phyloP scores from a whole-genome alignment of 2,888 invertebrate genomes.

The Andrena flavipes region DNA sequence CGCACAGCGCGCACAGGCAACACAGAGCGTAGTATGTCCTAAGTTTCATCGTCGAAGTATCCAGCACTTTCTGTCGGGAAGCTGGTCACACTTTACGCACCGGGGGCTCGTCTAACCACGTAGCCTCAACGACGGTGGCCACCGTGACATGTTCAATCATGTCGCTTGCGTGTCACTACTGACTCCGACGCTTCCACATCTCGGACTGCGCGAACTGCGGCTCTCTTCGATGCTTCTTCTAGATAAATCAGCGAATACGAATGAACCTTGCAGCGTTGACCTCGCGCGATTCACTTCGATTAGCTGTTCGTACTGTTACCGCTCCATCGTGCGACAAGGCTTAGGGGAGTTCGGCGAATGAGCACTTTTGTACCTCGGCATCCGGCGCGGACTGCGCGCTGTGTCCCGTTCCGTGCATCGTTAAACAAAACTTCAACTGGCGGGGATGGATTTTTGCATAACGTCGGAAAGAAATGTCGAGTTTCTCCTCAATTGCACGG shows the following conservation, averaged over 20 bases:
- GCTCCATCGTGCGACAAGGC: conserved; percentile 17
- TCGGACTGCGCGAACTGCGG: background rate
- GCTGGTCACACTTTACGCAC: conserved; percentile 18
- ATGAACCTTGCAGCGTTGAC: background rate
- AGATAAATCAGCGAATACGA: background rate
- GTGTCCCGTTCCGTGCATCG: conserved; percentile 59
- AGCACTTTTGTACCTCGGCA: conserved; percentile 34
- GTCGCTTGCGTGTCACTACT: background rate
- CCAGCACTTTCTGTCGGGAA: conserved; percentile 2
- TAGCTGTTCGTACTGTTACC: background rate
- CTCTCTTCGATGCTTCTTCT: background rate
- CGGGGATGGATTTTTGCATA: conserved; percentile 81
- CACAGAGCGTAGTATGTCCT: conserved; percentile 33
- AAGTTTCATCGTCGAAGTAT: conserved; percentile 40
- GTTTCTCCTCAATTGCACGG: conserved; percentile 82
- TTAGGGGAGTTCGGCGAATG: background rate
- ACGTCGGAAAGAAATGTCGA: conserved; percentile 81
- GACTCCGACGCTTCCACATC: background rate
- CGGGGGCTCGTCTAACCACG: conserved; percentile 5
- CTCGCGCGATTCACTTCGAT: background rate
- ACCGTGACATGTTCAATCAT: conserved; percentile 26
- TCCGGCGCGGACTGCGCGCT: conserved; percentile 52
- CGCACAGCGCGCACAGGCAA: conserved; percentile 44
- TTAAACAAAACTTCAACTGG: conserved; percentile 76
- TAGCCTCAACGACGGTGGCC: background rate